A percentile compares a stretch with the other conserved stretches of the same genome.
These are phyloP conservation scores for Artibeus jamaicensis DNA, from an alignment of 2,797 vertebrate species.

Conservation along the genomic window DNA sequence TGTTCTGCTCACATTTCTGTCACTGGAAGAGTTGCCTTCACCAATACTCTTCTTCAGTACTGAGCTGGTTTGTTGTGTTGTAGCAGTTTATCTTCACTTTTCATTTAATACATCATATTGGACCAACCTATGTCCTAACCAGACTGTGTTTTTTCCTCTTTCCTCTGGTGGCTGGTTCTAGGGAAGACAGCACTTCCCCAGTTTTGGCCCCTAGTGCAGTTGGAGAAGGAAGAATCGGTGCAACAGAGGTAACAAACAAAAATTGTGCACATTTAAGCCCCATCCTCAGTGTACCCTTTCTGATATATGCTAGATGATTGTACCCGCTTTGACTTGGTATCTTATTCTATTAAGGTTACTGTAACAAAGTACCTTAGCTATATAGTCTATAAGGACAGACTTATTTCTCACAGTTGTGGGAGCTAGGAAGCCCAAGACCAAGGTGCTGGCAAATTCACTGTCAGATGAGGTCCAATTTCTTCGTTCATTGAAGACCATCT, in stretches of 20 bases:
- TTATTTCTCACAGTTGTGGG: background rate
- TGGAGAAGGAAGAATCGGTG: background rate
- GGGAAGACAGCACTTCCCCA: background rate
- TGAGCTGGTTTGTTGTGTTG: background rate
- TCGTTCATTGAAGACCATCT: background rate
- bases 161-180: background rate
- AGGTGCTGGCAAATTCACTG: background rate
- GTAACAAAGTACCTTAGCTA: background rate
- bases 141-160: background rate
- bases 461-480: background rate
- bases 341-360: background rate
- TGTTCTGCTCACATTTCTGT: background rate
- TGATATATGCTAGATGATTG: background rate
- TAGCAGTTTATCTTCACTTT: background rate
- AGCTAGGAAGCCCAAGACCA: background rate
- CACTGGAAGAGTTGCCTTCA: background rate
- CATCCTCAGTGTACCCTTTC: background rate
- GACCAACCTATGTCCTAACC: background rate
- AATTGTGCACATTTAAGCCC: background rate
- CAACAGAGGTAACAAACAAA: background rate
- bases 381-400: background rate
- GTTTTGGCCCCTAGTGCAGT: background rate
- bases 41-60: background rate
- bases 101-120: background rate
- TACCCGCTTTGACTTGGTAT: background rate